Base-by-base conservation (phyloP, 2,888 invertebrate genomes). In the Parnassius orleans region DNA sequence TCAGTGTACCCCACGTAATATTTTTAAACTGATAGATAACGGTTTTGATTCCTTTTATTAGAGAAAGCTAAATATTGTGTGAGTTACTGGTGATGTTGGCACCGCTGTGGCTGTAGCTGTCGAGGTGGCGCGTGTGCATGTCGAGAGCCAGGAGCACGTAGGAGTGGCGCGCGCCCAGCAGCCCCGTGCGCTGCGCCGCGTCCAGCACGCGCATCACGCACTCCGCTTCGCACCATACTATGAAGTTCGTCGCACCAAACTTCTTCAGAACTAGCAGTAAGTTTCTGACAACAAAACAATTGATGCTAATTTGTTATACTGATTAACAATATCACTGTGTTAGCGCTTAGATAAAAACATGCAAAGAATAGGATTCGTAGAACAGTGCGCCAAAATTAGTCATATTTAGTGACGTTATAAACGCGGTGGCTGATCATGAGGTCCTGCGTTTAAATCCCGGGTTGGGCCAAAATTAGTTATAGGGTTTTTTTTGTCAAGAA, bases 161-260 rank as follows among this genome's bases (percentile, higher is more conserved):
- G 2, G 84, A 72, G 78, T 87, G 85, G 2, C 80, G 76, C 71
- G 77, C 78, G 46, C 77, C 73, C 65, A 86, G 82, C 78, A 90
- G 77, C n/a, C 90, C 90, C 65, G 79, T 89, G 73, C 87, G 85
- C 80, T 86, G 87, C 71, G 89, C 87, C 65, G 85, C 86, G 65
- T 79, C 82, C 76, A 90, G 78, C 76, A 88, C 87, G 67, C 83
- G 83, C 70, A 70, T 71, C 66, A 78, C 71, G 76, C 82, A 80
- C 76, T 65, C 78, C 65, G 83, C 83, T 10, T 64, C 71, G 76
- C 86, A 82, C 86, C 86, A 86, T 67, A 87, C 77, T 11, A 86
- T 73, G 76, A 86, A 86, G 64, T 76, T 79, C 42, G 66, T 75
- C 58, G 75, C 73, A 46, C 83, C 81, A 11, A 79, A 77, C 69